Conservation (phyloP, 2,888 invertebrate genomes). For the Galerucella pusilla region DNA sequence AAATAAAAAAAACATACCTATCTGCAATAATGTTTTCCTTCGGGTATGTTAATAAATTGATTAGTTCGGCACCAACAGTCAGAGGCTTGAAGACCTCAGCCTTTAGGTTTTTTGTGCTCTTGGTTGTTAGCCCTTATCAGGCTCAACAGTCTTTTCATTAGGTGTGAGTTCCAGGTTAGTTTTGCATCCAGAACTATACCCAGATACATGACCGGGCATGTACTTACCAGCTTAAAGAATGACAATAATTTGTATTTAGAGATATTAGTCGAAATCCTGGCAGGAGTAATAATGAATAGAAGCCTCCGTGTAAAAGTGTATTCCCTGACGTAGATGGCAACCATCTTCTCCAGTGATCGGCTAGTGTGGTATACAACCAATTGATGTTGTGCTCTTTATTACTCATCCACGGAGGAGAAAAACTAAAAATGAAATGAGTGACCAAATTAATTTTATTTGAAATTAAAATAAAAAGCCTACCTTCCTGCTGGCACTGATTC, state of each 20-base stretch:
- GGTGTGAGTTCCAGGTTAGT: too few relatives aligned
- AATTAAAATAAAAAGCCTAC: constrained; percentile 64
- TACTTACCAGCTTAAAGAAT: constrained; percentile 88
- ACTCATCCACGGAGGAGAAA: constrained; percentile 86
- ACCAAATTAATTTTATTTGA: neutral
- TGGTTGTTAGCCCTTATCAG: too few relatives aligned
- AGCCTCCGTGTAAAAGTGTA: constrained; percentile 86
- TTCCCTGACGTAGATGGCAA: constrained; percentile 83
- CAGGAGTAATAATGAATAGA: constrained; percentile 89
- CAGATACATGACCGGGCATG: too few relatives aligned
- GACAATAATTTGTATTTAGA: constrained; percentile 95
- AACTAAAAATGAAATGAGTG: constrained; percentile 68
- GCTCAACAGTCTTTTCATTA: too few relatives aligned
- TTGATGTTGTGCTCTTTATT: constrained; percentile 83
- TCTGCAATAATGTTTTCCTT: neutral
- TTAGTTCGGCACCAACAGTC: too few relatives aligned
- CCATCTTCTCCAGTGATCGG: constrained; percentile 91
- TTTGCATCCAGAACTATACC: too few relatives aligned
- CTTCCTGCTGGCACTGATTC: constrained; percentile 97
- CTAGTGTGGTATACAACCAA: constrained; percentile 92
- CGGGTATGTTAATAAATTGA: neutral
- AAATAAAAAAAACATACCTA: constrained; percentile 8
- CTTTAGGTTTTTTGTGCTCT: too few relatives aligned
- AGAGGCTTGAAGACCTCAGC: too few relatives aligned
- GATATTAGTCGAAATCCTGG: constrained; percentile 93